Conservation (phyloP, 1,140 invertebrate genomes). For the Eupeodes corollae region DNA sequence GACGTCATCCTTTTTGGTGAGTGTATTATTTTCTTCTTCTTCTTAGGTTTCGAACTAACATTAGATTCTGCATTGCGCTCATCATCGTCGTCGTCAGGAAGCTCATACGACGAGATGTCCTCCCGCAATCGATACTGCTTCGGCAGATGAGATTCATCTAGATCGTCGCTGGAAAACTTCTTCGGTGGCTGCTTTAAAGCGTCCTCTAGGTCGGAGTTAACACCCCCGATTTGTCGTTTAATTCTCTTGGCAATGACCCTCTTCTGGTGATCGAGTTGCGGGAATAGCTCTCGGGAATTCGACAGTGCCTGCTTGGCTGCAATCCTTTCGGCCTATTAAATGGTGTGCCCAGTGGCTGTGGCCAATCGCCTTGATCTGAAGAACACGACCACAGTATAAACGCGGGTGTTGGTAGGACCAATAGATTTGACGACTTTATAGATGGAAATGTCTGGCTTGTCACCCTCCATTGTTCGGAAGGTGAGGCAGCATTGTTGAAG, state of each 20-base stretch:
- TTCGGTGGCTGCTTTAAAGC: conserved; percentile 13
- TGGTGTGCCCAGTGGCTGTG: conserved; percentile 83
- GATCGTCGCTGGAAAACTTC: conserved; percentile 12
- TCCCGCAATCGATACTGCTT: conserved; percentile 35
- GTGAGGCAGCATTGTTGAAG: conserved; percentile 98
- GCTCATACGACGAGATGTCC: conserved; percentile 32
- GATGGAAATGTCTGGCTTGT: conserved; percentile 91
- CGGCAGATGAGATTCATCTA: conserved; percentile 30
- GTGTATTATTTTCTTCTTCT: not conserved
- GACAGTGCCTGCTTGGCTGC: conserved; percentile 83
- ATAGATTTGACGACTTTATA: conserved; percentile 95
- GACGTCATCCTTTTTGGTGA: not conserved
- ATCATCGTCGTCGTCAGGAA: conserved; percentile 22
- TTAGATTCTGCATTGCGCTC: not conserved
- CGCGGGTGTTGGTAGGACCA: conserved; percentile 90
- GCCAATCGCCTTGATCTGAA: conserved; percentile 82
- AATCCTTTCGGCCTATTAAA: conserved; percentile 97
- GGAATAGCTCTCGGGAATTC: conserved; percentile 75
- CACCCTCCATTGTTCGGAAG: conserved; percentile 82
- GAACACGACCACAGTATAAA: conserved; percentile 95
- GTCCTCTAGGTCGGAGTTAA: conserved; percentile 17
- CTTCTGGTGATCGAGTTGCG: conserved; percentile 85
- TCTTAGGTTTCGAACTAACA: not conserved
- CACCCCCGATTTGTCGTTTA: conserved; percentile 48
- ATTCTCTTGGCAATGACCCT: conserved; percentile 80